A percentile compares a stretch with the other conserved stretches of the same genome.
Evolutionary conservation across 2,797 vertebrate species (phyloP).

Genomic region (Sebastes diaconus): DNA sequence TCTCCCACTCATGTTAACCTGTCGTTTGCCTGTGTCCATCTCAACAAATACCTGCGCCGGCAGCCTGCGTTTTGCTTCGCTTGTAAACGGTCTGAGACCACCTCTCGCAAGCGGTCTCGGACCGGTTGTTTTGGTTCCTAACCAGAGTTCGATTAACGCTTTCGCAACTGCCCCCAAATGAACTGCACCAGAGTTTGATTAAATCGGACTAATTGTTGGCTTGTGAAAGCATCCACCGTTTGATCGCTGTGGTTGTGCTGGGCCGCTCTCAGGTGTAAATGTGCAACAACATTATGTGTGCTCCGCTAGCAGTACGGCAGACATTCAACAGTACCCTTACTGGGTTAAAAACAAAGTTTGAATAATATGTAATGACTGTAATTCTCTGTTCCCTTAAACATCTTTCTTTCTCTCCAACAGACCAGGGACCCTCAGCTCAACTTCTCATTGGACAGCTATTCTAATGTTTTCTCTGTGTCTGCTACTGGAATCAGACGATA

Average conservation of each 20-base stretch:
- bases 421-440: conserved; percentile 91
- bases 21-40: neutral
- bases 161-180: neutral
- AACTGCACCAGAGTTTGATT: neutral
- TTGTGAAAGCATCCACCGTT: neutral
- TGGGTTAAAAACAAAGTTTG: neutral
- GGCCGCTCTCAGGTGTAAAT: neutral
- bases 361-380: neutral
- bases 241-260: neutral
- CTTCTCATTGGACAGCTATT: conserved; percentile 89
- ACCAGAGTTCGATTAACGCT: too few relatives aligned
- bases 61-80: too few relatives aligned
- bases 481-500: conserved; percentile 89
- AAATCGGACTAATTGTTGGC: neutral
- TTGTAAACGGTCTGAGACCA: neutral
- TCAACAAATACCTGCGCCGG: too few relatives aligned
- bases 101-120: too few relatives aligned
- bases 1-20: too few relatives aligned
- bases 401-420: conserved; percentile 72
- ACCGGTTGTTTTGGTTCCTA: too few relatives aligned
- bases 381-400: neutral
- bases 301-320: neutral
- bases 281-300: neutral
- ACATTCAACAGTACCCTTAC: neutral
- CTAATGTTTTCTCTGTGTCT: conserved; percentile 87